Conservation (phyloP, 2,797 vertebrate genomes). For the Ctenochaetus hawaiiensis region DNA sequence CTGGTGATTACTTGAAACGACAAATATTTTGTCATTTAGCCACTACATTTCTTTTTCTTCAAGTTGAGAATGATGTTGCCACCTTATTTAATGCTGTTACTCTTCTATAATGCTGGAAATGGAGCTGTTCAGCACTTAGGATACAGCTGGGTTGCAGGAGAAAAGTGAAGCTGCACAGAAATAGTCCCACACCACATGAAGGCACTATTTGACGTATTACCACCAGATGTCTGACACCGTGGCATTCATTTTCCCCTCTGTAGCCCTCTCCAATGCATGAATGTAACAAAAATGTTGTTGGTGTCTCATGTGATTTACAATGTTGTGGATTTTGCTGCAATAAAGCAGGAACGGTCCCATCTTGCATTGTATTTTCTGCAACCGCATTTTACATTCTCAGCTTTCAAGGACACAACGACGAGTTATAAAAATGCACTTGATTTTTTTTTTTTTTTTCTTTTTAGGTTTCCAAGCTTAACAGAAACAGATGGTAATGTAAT, state of each 20-base stretch:
- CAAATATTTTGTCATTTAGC: slow-evolving; percentile 18
- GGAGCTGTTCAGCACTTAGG: slow-evolving; percentile 19
- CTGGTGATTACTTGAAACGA: slow-evolving; percentile 19
- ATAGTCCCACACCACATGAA: slow-evolving; percentile 70
- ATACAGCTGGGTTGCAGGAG: slow-evolving; percentile 22
- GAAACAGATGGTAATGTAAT: slow-evolving; percentile 74
- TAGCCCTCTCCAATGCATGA: slow-evolving; percentile 48
- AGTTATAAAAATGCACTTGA: slow-evolving; percentile 34
- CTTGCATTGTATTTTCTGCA: slow-evolving; percentile 30
- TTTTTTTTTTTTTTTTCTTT: slow-evolving; percentile 31
- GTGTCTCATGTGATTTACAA: slow-evolving; percentile 63
- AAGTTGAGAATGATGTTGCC: slow-evolving; percentile 9
- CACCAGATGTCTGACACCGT: slow-evolving; percentile 78
- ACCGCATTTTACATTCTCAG: slow-evolving; percentile 40
- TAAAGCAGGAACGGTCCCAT: slow-evolving; percentile 49
- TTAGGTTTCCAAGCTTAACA: slow-evolving; percentile 41
- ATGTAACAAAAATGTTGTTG: slow-evolving; percentile 69
- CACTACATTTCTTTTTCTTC: background rate
- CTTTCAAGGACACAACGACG: slow-evolving; percentile 45
- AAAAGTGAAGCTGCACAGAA: slow-evolving; percentile 58
- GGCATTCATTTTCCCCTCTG: slow-evolving; percentile 34
- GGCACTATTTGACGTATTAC: slow-evolving; percentile 67
- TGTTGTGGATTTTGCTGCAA: slow-evolving; percentile 48
- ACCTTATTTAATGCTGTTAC: background rate
- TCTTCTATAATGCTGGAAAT: slow-evolving; percentile 22